phyloP scores from a whole-genome alignment of 1,140 invertebrate species.

The Aphidius ervi region DNA sequence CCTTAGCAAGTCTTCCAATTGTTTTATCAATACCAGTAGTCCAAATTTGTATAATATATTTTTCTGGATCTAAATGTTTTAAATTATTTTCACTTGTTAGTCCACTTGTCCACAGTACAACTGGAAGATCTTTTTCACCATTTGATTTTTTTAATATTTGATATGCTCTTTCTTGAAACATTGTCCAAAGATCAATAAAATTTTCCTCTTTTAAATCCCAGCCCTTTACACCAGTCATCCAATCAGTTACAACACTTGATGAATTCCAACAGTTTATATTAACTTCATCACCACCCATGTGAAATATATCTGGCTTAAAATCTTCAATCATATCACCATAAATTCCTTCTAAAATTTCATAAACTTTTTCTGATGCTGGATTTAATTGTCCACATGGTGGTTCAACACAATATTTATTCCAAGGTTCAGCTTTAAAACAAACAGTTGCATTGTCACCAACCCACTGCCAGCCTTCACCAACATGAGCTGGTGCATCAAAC shows the following conservation, averaged over 20 bases:
- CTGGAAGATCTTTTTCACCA: constrained; percentile 56
- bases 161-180: constrained; percentile 68
- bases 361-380: constrained; percentile 69
- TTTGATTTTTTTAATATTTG: constrained; percentile 51
- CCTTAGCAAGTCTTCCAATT: constrained; percentile 63
- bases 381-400: constrained; percentile 85
- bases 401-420: constrained; percentile 74
- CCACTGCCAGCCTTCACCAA: constrained; percentile 83
- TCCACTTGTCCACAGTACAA: constrained; percentile 79
- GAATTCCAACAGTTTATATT: constrained; percentile 74
- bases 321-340: constrained; percentile 64
- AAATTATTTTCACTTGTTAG: constrained; percentile 66
- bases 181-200: constrained; percentile 72
- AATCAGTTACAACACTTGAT: constrained; percentile 61
- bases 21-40: constrained; percentile 61
- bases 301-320: constrained; percentile 74
- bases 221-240: constrained; percentile 62
- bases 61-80: constrained; percentile 64
- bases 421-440: constrained; percentile 67
- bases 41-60: constrained; percentile 83
- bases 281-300: constrained; percentile 87
- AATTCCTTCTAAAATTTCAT: constrained; percentile 68
- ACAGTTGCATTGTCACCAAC: constrained; percentile 48
- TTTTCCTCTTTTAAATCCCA: constrained; percentile 58
- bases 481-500: constrained; percentile 84